These are phyloP conservation scores for Heliconius hermathena DNA, from an alignment of 1,140 invertebrate genomes.

Conservation along the genomic window DNA sequence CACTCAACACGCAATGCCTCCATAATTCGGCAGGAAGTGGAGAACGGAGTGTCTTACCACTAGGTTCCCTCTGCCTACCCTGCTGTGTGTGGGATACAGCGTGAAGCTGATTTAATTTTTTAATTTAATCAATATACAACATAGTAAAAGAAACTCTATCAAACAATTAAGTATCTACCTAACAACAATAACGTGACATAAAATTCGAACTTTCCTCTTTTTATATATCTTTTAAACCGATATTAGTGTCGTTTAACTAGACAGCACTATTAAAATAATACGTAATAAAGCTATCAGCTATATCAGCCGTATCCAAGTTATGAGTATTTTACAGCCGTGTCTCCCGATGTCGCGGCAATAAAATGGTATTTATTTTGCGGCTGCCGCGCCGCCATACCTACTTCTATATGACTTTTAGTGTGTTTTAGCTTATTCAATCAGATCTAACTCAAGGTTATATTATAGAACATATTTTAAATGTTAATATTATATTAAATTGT, in stretches of 20 bases:
- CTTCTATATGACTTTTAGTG: slow-evolving; percentile 21
- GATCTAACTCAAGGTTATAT: neutral
- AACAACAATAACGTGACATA: too few species aligned
- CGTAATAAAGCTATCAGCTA: slow-evolving; percentile 8
- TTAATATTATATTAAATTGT: neutral
- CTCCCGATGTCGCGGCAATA: slow-evolving; percentile 15
- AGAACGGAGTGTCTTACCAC: too few species aligned
- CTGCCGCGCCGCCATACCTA: slow-evolving; percentile 3
- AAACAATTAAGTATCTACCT: too few species aligned
- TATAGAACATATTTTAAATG: neutral
- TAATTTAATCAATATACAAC: too few species aligned
- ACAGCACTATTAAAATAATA: neutral
- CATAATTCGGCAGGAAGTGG: too few species aligned
- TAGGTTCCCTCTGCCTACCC: too few species aligned
- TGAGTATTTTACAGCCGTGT: slow-evolving; percentile 26
- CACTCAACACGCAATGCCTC: too few species aligned
- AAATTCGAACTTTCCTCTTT: neutral
- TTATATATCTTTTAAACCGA: neutral
- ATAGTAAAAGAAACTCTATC: too few species aligned
- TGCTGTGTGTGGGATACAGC: too few species aligned
- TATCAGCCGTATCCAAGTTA: slow-evolving; percentile 21
- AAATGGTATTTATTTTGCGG: slow-evolving; percentile 25
- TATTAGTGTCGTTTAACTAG: slow-evolving; percentile 9
- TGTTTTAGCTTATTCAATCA: neutral
- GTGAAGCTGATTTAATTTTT: too few species aligned